phyloP scores from a whole-genome alignment of 1,140 invertebrate species.

The Neodiprion pinetum region DNA sequence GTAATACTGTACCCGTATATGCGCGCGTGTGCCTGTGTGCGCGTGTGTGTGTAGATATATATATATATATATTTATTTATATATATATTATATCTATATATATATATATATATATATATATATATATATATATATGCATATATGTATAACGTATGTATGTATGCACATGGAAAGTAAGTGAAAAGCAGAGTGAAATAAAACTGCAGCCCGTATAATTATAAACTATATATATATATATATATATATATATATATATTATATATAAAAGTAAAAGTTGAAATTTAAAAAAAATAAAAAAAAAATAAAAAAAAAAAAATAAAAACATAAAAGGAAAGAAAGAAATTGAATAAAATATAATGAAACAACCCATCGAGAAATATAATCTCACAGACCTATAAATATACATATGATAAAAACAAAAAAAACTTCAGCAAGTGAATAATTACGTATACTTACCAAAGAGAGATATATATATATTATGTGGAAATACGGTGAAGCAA shows the following conservation, averaged over 20 bases:
- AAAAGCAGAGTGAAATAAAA: no score
- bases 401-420: no score
- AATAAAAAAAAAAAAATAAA: constrained; percentile 15
- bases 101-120: not conserved
- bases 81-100: not conserved
- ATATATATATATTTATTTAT: constrained; percentile 11
- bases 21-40: not conserved
- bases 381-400: no score
- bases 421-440: no score
- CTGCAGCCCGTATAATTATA: not conserved
- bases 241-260: constrained; percentile 14
- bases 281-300: constrained; percentile 1
- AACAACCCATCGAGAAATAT: no score
- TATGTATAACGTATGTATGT: not conserved
- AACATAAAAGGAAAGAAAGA: not conserved
- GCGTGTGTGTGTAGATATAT: not conserved
- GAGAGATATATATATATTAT: no score
- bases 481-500: no score
- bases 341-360: no score
- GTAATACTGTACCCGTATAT: constrained; percentile 18
- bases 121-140: not conserved
- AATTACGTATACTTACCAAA: no score
- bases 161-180: not conserved
- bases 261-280: not conserved
- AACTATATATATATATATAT: not conserved